These are phyloP conservation scores for Drosophila busckii DNA, from an alignment of 1,140 invertebrate genomes.

Conservation along the genomic window DNA sequence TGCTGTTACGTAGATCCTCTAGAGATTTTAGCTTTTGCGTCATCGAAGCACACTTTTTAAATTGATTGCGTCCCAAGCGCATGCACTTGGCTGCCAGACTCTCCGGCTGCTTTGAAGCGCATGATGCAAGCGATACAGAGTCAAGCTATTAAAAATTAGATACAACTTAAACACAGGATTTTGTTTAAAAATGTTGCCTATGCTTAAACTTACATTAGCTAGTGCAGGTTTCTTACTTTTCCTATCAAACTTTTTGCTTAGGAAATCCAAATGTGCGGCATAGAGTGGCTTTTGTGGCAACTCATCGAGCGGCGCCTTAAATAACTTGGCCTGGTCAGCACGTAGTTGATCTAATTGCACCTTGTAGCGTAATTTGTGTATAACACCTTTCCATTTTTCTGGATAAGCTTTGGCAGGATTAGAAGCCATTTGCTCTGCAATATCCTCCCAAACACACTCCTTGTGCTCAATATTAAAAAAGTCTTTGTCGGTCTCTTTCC, in stretches of 20 bases:
- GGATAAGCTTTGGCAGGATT: constrained; percentile 3
- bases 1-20: constrained; percentile 26
- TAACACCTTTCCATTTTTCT: constrained; percentile 34
- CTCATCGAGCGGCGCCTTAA: not conserved
- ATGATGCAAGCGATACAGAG: not conserved
- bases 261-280: constrained; percentile 22
- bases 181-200: too few relatives aligned
- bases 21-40: constrained; percentile 23
- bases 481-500: constrained; percentile 45
- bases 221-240: not conserved
- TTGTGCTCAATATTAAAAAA: constrained; percentile 40
- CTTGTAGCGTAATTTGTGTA: constrained; percentile 43
- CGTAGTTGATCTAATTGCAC: constrained; percentile 28
- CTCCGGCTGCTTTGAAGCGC: not conserved
- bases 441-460: constrained; percentile 36
- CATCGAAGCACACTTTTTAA: not conserved
- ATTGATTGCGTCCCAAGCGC: constrained; percentile 5
- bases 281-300: constrained; percentile 15
- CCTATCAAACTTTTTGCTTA: constrained; percentile 37
- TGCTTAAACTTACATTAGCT: too few relatives aligned
- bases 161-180: too few relatives aligned
- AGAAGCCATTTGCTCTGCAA: constrained; percentile 36
- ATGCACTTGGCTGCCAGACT: constrained; percentile 4
- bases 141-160: not conserved
- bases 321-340: constrained; percentile 8